These are phyloP conservation scores for Peromyscus polionotus DNA, from an alignment of 2,113 vertebrate genomes.

Conservation along the genomic window DNA sequence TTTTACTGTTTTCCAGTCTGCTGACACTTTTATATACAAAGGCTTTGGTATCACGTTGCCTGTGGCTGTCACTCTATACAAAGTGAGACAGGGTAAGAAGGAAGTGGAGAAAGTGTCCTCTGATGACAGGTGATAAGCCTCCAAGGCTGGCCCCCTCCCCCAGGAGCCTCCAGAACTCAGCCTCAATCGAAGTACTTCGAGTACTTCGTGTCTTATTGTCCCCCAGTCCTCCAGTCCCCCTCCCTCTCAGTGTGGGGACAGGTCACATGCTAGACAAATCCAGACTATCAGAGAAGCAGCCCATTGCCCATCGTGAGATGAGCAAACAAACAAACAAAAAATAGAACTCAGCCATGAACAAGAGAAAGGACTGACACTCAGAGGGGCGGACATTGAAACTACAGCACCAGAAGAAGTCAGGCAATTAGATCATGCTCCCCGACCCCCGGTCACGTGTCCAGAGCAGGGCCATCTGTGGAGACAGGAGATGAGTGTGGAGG, in stretches of 20 bases:
- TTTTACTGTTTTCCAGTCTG: not conserved
- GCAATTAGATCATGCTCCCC: too few species aligned
- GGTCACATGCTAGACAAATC: conserved; percentile 67
- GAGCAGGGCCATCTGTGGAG: not conserved
- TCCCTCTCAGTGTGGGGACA: not conserved
- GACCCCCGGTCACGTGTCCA: accelerated
- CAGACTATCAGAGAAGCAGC: not conserved
- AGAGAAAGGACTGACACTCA: accelerated
- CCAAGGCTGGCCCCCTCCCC: not conserved
- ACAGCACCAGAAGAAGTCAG: accelerated
- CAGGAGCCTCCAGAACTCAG: not conserved
- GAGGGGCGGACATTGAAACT: not conserved
- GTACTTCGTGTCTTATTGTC: conserved; percentile 52
- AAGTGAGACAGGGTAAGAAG: too few species aligned
- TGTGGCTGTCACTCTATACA: not conserved
- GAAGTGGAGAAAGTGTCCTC: not conserved
- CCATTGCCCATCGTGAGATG: not conserved
- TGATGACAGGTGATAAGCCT: not conserved
- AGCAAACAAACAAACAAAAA: not conserved
- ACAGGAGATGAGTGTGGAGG: not conserved
- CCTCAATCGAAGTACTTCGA: not conserved
- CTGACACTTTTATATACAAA: not conserved
- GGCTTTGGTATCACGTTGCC: not conserved
- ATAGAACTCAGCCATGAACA: not conserved
- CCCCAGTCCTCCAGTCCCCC: not conserved